Evolutionary conservation across 2,797 vertebrate species (phyloP).

Genomic region (Enteromius mattozi): DNA sequence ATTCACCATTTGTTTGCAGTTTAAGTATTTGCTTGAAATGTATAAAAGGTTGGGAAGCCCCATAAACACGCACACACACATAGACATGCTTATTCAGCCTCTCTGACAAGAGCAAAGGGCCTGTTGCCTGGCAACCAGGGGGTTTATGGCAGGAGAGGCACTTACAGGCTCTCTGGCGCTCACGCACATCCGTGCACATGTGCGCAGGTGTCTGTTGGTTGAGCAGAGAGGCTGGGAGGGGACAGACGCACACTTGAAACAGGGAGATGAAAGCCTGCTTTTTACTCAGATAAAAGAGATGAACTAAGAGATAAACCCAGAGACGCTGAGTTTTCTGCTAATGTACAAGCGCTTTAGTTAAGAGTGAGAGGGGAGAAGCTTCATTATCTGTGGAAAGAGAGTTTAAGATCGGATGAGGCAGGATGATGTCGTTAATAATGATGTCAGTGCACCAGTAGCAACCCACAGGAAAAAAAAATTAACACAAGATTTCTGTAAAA

Average conservation of each 20-base stretch:
- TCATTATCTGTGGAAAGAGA: neutral
- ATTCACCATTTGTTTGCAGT: slow-evolving; percentile 12
- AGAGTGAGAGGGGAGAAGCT: slow-evolving; percentile 14
- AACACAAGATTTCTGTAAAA: neutral
- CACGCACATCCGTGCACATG: slow-evolving; percentile 20
- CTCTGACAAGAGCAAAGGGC: slow-evolving; percentile 47
- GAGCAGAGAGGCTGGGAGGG: slow-evolving; percentile 7
- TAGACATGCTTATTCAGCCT: slow-evolving; percentile 25
- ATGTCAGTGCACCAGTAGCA: neutral
- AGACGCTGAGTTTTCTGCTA: slow-evolving; percentile 21
- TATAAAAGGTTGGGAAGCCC: slow-evolving; percentile 28
- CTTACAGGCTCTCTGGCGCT: slow-evolving; percentile 37
- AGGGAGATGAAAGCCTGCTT: slow-evolving; percentile 55
- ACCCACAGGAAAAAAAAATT: neutral
- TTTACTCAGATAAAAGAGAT: slow-evolving; percentile 53
- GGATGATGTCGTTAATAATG: neutral
- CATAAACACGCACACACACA: slow-evolving; percentile 13
- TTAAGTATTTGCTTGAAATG: slow-evolving; percentile 21
- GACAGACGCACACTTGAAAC: slow-evolving; percentile 25
- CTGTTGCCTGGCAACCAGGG: slow-evolving; percentile 60
- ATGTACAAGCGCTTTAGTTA: slow-evolving; percentile 43
- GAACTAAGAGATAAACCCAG: slow-evolving; percentile 31
- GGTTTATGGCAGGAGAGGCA: slow-evolving; percentile 53
- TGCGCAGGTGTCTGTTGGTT: slow-evolving; percentile 54
- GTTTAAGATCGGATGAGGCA: neutral